Base-by-base conservation (phyloP, 2,797 vertebrate species). In the Xiphorhynchus erythropygius region DNA sequence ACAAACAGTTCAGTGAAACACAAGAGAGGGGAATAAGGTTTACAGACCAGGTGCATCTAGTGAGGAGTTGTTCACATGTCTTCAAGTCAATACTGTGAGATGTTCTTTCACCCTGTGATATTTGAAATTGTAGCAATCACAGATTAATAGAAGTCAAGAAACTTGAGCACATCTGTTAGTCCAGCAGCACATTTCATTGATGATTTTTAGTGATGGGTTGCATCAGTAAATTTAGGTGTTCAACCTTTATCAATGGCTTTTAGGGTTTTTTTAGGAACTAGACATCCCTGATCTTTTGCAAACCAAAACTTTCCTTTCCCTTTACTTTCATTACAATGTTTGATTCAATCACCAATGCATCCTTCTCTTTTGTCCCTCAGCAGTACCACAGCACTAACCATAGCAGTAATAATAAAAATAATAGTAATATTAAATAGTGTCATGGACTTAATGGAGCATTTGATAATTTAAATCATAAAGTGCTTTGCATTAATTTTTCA, bases 351-450 rank as follows among this genome's bases (percentile, higher is more conserved):
- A 79, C 18, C 13, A 27, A 14, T 28, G 35, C 5, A 15, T 65
- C 12, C 7, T 8, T 71, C 23, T 60, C 1, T 75, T 78, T 73
- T 39, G 19, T 50, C 32, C 25, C 13, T 82, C 47, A 42, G 39
- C 17, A 37, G 22, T 53, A 49, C 37, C 21, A 37, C 28, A 56
- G 5, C 21, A 67, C 13, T 27, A 74, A 5, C 16, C 18, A 33
- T 2, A 47, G 50, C 37, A 60, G 19, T 67, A 70, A 37, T 47
- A 59, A n/a, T 10, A 44, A 17, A 2, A 70, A 11, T 18, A 50
- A 82, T 13, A 59, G 7, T 24, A 21, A n/a, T 2, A 62, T 16
- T 22, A 53, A 82, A 64, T 15, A 3, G 0, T 1, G 0, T 11
- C 0, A 0, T 15, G 10, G 19, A 70, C 21, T 75, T 71, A 32